phyloP scores from a whole-genome alignment of 2,888 invertebrate genomes.

The Chrysolina oricalcia region DNA sequence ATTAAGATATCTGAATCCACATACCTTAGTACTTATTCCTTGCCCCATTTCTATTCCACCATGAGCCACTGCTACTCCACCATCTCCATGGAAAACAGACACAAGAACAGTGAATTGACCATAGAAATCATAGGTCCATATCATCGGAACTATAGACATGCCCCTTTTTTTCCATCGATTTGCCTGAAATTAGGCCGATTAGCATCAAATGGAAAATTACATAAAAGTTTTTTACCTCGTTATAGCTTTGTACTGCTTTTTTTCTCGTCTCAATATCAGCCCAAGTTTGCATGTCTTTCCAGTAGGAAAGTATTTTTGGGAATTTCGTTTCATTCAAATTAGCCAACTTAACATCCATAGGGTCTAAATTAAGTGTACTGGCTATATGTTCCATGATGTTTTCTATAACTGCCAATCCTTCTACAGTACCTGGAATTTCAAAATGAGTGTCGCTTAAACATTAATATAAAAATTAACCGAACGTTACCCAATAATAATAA shows the following conservation, averaged over 20 bases:
- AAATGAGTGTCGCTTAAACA: too few relatives aligned
- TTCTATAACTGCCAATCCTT: slow-evolving; percentile 78
- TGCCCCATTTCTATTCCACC: slow-evolving; percentile 88
- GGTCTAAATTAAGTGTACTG: slow-evolving; percentile 74
- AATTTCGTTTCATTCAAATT: slow-evolving; percentile 72
- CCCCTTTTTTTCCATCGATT: slow-evolving; percentile 90
- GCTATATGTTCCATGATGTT: slow-evolving; percentile 81
- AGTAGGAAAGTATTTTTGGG: slow-evolving; percentile 71
- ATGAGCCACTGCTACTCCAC: slow-evolving; percentile 81
- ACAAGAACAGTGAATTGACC: slow-evolving; percentile 77
- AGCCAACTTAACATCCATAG: slow-evolving; percentile 74
- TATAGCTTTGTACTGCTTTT: slow-evolving; percentile 75
- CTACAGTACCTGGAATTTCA: slow-evolving; percentile 74
- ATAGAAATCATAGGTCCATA: slow-evolving; percentile 75
- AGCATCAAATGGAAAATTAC: background rate
- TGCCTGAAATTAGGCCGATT: slow-evolving; percentile 67
- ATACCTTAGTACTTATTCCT: slow-evolving; percentile 76
- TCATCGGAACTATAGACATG: slow-evolving; percentile 79
- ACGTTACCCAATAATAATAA: too few relatives aligned
- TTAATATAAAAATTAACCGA: too few relatives aligned
- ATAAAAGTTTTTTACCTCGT: slow-evolving; percentile 69
- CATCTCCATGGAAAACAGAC: slow-evolving; percentile 83
- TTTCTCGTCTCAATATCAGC: slow-evolving; percentile 76
- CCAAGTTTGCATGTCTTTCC: slow-evolving; percentile 75
- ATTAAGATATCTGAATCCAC: too few relatives aligned